A percentile compares a stretch with the other conserved stretches of the same genome.
These are phyloP conservation scores for Neofelis nebulosa DNA, from an alignment of 2,113 vertebrate species.

Conservation along the genomic window DNA sequence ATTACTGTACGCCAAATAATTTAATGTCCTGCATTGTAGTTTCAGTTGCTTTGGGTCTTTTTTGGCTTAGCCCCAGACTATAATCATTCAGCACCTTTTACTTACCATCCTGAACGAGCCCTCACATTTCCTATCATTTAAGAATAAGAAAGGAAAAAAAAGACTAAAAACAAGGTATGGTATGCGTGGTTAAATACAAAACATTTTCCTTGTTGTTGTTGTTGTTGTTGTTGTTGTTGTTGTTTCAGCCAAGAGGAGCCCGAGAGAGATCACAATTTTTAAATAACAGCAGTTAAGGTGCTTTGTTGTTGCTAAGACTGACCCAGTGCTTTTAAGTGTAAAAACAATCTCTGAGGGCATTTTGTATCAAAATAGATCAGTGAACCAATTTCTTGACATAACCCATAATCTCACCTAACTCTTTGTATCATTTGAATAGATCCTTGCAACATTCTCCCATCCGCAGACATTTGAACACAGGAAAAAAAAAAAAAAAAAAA, in stretches of 20 bases:
- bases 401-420: background rate
- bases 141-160: background rate
- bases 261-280: background rate
- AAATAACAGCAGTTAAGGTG: constrained; percentile 23
- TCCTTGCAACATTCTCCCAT: background rate
- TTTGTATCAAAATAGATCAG: constrained; percentile 51
- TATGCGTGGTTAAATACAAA: constrained; percentile 18
- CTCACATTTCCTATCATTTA: background rate
- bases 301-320: constrained; percentile 48
- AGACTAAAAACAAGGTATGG: background rate
- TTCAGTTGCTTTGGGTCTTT: background rate
- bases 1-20: background rate
- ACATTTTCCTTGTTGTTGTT: background rate
- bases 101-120: background rate
- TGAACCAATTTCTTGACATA: constrained; percentile 35
- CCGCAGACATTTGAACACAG: background rate
- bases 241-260: background rate
- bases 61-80: background rate
- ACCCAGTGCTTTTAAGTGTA: constrained; percentile 30
- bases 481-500: background rate
- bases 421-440: constrained; percentile 32
- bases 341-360: constrained; percentile 23
- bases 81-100: background rate
- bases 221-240: background rate
- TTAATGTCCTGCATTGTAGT: background rate